These are phyloP conservation scores for Pyrochroa serraticornis DNA, from an alignment of 2,888 invertebrate species.

Conservation along the genomic window DNA sequence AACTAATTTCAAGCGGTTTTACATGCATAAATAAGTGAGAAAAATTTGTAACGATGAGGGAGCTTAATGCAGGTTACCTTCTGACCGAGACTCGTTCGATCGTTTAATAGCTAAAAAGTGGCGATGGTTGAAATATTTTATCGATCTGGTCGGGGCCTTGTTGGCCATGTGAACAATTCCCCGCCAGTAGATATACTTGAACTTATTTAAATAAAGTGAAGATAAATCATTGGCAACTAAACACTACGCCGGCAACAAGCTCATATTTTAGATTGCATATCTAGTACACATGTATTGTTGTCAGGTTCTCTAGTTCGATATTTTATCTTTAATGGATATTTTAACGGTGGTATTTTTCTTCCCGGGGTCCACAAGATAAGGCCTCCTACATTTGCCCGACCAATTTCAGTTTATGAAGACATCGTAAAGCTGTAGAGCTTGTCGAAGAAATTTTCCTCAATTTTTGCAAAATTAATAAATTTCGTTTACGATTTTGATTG, in stretches of 20 bases:
- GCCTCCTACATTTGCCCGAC: too few species aligned
- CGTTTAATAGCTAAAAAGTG: conserved; percentile 9
- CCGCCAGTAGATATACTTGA: conserved; percentile 12
- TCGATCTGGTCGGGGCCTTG: too few species aligned
- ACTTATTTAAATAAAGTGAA: conserved; percentile 20
- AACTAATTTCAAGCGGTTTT: conserved; percentile 20
- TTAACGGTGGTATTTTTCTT: too few species aligned
- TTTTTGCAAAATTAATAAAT: too few species aligned
- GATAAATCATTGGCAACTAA: conserved; percentile 33
- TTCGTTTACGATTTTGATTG: too few species aligned
- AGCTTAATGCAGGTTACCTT: neutral
- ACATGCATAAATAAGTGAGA: conserved; percentile 18
- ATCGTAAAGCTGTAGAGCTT: too few species aligned
- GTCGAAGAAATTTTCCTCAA: too few species aligned
- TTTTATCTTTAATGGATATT: too few species aligned
- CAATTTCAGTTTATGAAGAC: too few species aligned
- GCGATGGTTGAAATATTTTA: neutral
- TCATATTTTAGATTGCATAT: conserved; percentile 39
- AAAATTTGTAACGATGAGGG: conserved; percentile 1
- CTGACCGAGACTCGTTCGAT: conserved; percentile 7
- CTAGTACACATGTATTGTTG: conserved; percentile 42
- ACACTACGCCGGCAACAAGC: conserved; percentile 30
- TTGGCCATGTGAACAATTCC: neutral
- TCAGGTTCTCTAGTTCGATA: conserved; percentile 22
- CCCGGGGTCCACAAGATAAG: too few species aligned